Base-by-base conservation (phyloP, 2,797 vertebrate genomes). In the Pelodytes ibericus region DNA sequence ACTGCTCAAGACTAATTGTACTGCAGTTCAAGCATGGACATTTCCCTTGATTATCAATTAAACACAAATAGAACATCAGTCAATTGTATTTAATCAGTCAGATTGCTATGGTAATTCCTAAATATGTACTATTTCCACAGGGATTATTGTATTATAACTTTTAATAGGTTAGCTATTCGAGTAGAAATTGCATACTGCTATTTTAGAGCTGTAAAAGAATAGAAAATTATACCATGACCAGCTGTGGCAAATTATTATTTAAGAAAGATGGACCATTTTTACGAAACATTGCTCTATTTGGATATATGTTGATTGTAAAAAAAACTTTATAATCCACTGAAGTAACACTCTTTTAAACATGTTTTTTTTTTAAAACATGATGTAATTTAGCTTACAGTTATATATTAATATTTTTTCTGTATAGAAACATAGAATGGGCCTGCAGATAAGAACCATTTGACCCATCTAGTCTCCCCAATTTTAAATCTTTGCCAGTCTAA, bases 31-130 rank as follows among this genome's bases (percentile, higher is more conserved):
- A 0, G 41, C 41, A 47, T 47, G 9, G 41, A 47, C 41, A 11
- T 47, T 47, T 47, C 41, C 41, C 41, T 47, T 47, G 41, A 47
- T 47, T 47, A 47, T 47, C 41, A 47, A 47, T 47, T 47, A 47
- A 47, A 47, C 41, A 47, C 16, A 15, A 1, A 47, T 11, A 47
- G 41, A 47, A 47, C 11, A 47, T 47, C 41, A 47, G 15, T 18
- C 9, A 47, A 47, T 47, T 47, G 41, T 47, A 47, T 47, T 47
- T 47, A 47, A 47, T 47, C 10, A 47, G 41, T 8, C 3, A 15
- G 16, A 47, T 47, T 18, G 10, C 41, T 47, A 47, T 47, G 41
- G 41, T 47, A 15, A 47, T 15, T 47, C 11, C 41, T 47, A 47
- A 47, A 47, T 47, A 47, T 47, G 41, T 47, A 47, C 16, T 1